Base-by-base conservation (phyloP, 2,888 invertebrate genomes). In the Sialis fuliginosa region DNA sequence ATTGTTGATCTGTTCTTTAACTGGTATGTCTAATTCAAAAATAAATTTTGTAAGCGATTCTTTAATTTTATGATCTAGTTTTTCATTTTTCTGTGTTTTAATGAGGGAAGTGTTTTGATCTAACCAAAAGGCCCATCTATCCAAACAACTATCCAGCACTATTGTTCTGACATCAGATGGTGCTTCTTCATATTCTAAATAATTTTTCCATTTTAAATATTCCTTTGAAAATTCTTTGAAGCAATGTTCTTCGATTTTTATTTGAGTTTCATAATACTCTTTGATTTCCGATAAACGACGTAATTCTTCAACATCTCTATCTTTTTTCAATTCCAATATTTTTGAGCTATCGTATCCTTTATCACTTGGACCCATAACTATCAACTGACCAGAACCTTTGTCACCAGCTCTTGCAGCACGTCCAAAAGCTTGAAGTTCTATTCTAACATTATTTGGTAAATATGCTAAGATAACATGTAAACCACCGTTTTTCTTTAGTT, bases 391-490 rank as follows among this genome's bases (percentile, higher is more conserved):
- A 7, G 58, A 54, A 6, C 66, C 65, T 12, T 51, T 52, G 41
- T 62, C 55, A 1, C 65, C 66, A 40, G 52, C 51, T 47, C 66
- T 53, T 2, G 62, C 60, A 6, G 64, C 57, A 51, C 65, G 50
- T 2, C 65, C 66, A 47, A 58, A 60, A 4, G 60, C 62, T 55
- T 66, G 66, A 35, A 59, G 53, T 51, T 63, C 62, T 9, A 65
- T 53, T 44, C 66, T 52, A 5, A 48, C 45, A 50, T 65, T 66
- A 6, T 51, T 53, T 3, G 66, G 63, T n/a, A 66, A 51, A 50
- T 57, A 65, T 0, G 62, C 55, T 6, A 65, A 48, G 45, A 59
- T 57, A 6, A 65, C 64, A 48, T 64, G 64, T 4, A 66, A 51
- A 6, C 65, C 65, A 8, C 62, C 63, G 5, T 48, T 49, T 5